Percentiles rank a stretch among this genome's conserved stretches.
These are phyloP conservation scores for Phaonia tiefii DNA, from an alignment of 2,888 invertebrate species.

Conservation along the genomic window DNA sequence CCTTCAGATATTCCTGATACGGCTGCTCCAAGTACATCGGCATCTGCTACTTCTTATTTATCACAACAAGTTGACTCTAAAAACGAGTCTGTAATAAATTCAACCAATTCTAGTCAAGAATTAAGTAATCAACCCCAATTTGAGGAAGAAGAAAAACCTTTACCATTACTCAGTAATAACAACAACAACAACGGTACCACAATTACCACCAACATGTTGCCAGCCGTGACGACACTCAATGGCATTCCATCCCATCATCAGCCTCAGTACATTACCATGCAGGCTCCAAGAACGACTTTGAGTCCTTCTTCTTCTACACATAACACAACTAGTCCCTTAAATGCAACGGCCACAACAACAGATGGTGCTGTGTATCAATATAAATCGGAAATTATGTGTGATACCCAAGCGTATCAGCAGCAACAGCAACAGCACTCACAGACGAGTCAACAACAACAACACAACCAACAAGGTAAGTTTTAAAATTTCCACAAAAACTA, in stretches of 20 bases:
- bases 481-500: slow-evolving; percentile 35
- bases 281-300: slow-evolving; percentile 67
- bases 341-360: slow-evolving; percentile 70
- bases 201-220: slow-evolving; percentile 74
- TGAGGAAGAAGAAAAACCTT: not conserved
- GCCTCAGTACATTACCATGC: slow-evolving; percentile 67
- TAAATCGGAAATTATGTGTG: slow-evolving; percentile 78
- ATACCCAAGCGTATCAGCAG: slow-evolving; percentile 73
- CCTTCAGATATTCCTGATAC: slow-evolving; percentile 25
- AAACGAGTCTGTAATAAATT: slow-evolving; percentile 37
- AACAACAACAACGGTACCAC: slow-evolving; percentile 15
- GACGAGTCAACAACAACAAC: slow-evolving; percentile 51
- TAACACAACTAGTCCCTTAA: slow-evolving; percentile 58
- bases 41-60: no score
- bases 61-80: slow-evolving; percentile 43
- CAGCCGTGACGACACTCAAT: slow-evolving; percentile 75
- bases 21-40: slow-evolving; percentile 50
- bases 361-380: slow-evolving; percentile 77
- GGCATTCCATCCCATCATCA: slow-evolving; percentile 72
- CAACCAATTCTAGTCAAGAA: slow-evolving; percentile 62
- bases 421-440: slow-evolving; percentile 70
- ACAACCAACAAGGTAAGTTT: slow-evolving; percentile 30
- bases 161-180: slow-evolving; percentile 12
- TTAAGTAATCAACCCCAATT: slow-evolving; percentile 68
- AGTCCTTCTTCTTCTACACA: slow-evolving; percentile 69